Base-by-base conservation (phyloP, 2,797 vertebrate species). In the Sitta carolinensis region DNA sequence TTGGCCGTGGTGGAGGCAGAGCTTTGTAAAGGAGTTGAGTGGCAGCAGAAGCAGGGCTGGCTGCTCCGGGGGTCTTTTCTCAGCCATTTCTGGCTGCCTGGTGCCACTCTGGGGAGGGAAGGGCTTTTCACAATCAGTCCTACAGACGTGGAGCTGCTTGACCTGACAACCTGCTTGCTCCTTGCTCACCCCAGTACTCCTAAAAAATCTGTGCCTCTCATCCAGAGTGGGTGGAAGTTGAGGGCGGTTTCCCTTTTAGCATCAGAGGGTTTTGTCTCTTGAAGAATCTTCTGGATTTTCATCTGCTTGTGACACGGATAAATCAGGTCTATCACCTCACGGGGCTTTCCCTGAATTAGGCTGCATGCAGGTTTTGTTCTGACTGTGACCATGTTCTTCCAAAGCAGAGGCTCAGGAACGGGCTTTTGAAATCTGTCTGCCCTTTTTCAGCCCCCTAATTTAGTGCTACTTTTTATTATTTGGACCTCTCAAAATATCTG, bases 361-460 rank as follows among this genome's bases (percentile, higher is more conserved):
- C 63, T 29, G 34, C 1, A 6, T 16, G 50, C 29, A 25, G 18
- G 2, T 55, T 77, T 80, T 79, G 36, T 76, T 86, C 92, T 86
- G 61, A n/a, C 54, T 84, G 26, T 66, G 68, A 43, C 55, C 27
- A 2, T 5, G 8, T 66, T 64, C 43, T 43, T 30, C 58, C 70
- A 34, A 89, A 91, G 76, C 32, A 58, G 57, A 82, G 36, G 23
- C 57, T 79, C 25, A 1, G 36, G 58, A 89, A 67, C 51, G 42
- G 43, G 38, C 25, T 75, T 76, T 64, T 84, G 82, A 84, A 94
- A 75, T 58, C 54, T 77, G 16, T 66, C 92, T 77, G 69, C 21
- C 16, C 9, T 7, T 70, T 87, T 70, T 50, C 84, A 81, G 48
- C 22, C 36, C 55, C n/a, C 34, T 66, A 27, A 58, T 73, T 79